These are phyloP conservation scores for Tyria jacobaeae DNA, from an alignment of 2,888 invertebrate species.

Conservation along the genomic window DNA sequence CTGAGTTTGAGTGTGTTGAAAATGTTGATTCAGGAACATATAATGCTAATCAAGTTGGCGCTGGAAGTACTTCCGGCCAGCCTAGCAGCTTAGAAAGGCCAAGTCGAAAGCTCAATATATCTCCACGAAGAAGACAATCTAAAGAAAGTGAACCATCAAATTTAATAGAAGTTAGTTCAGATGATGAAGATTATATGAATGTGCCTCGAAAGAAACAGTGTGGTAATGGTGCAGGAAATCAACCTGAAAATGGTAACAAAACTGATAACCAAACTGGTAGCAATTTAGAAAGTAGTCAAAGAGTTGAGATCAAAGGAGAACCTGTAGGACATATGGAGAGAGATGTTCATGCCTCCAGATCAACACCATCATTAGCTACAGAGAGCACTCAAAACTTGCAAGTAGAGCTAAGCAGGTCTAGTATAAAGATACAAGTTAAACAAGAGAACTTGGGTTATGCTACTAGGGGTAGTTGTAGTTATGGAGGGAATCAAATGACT, in stretches of 20 bases:
- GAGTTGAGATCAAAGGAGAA: constrained; percentile 69
- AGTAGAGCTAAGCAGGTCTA: constrained; percentile 22
- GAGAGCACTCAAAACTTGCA: constrained; percentile 33
- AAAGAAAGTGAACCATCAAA: constrained; percentile 72
- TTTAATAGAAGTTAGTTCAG: constrained; percentile 82
- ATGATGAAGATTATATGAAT: constrained; percentile 77
- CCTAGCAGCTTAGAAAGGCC: constrained; percentile 70
- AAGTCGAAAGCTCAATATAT: constrained; percentile 78
- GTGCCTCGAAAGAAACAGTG: constrained; percentile 67
- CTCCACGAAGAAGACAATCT: constrained; percentile 75
- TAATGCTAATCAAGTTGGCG: constrained; percentile 39
- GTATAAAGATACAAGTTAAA: constrained; percentile 51
- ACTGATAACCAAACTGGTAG: constrained; percentile 34
- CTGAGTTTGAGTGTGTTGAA: constrained; percentile 51
- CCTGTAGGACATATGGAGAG: constrained; percentile 56
- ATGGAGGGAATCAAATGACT: constrained; percentile 36
- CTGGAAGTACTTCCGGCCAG: constrained; percentile 40
- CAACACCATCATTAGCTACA: constrained; percentile 37
- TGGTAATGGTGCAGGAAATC: constrained; percentile 54
- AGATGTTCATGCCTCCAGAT: constrained; percentile 38
- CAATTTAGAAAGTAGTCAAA: constrained; percentile 38
- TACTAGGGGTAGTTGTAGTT: constrained; percentile 44
- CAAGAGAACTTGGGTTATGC: constrained; percentile 54
- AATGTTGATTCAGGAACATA: constrained; percentile 36
- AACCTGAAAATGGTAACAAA: constrained; percentile 25